Evolutionary conservation across 2,888 invertebrate species (phyloP).

Genomic region (Eupithecia pulchellata): DNA sequence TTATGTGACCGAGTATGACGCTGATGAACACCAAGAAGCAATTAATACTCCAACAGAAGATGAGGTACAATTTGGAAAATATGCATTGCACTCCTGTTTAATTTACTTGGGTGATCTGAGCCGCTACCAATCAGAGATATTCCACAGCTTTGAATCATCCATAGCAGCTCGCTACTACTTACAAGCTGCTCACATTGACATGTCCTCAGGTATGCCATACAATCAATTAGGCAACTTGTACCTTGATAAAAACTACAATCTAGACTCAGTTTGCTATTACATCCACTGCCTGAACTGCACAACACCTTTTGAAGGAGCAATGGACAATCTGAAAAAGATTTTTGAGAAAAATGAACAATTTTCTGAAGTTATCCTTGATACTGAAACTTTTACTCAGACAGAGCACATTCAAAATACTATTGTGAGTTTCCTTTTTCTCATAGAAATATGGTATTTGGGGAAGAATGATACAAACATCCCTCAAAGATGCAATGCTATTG

Average conservation of each 20-base stretch:
- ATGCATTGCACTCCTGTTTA: conserved; percentile 92
- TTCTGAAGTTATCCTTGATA: conserved; percentile 81
- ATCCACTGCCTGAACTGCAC: conserved; percentile 92
- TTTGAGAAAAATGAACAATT: conserved; percentile 89
- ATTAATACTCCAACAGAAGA: conserved; percentile 72
- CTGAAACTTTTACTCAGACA: conserved; percentile 72
- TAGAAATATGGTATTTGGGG: conserved; percentile 87
- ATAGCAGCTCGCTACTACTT: conserved; percentile 93
- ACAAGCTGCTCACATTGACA: conserved; percentile 91
- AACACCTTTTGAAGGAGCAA: conserved; percentile 94
- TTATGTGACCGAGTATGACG: conserved; percentile 84
- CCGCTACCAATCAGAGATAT: conserved; percentile 93
- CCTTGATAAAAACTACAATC: conserved; percentile 91
- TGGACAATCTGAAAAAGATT: conserved; percentile 92
- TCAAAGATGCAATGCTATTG: conserved; percentile 88
- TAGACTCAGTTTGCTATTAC: conserved; percentile 96
- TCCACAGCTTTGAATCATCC: conserved; percentile 88
- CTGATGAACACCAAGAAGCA: conserved; percentile 71
- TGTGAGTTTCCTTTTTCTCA: conserved; percentile 83
- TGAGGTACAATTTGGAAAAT: conserved; percentile 88
- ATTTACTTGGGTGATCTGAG: conserved; percentile 96
- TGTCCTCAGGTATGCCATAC: conserved; percentile 95
- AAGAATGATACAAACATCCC: conserved; percentile 88
- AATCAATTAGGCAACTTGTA: conserved; percentile 97
- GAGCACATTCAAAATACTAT: conserved; percentile 81